Percentiles rank a stretch among this genome's conserved stretches.
These are phyloP conservation scores for Pterois miles DNA, from an alignment of 2,797 vertebrate genomes.

Conservation along the genomic window DNA sequence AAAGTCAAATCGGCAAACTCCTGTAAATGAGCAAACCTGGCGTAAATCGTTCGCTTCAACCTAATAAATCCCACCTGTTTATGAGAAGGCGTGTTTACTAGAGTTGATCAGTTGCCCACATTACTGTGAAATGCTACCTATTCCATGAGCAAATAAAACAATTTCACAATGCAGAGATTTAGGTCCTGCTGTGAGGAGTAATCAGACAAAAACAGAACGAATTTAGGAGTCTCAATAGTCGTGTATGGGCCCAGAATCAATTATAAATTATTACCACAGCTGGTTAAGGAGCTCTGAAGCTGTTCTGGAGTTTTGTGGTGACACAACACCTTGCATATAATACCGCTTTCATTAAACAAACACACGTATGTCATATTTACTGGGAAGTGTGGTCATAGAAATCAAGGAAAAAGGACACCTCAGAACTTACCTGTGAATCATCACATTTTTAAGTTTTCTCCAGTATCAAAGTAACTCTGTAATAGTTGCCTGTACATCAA, in stretches of 20 bases:
- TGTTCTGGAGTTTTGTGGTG: too few species aligned
- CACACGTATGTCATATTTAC: not conserved
- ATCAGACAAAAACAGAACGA: not conserved
- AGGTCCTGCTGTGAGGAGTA: too few species aligned
- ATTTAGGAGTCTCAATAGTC: not conserved
- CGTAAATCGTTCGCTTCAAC: not conserved
- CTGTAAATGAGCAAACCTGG: not conserved
- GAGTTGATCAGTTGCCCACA: too few species aligned
- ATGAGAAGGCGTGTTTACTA: not conserved
- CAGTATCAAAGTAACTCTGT: not conserved
- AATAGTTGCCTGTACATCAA: not conserved
- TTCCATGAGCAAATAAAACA: too few species aligned
- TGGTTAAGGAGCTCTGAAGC: not conserved
- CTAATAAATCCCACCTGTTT: not conserved
- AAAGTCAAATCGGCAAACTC: not conserved
- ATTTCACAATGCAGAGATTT: too few species aligned
- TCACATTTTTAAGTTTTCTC: not conserved
- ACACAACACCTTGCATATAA: not conserved
- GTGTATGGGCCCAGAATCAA: not conserved
- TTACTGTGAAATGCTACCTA: too few species aligned
- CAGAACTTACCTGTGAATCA: not conserved
- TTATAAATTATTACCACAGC: not conserved
- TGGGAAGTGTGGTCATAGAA: fast-evolving
- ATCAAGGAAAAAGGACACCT: not conserved
- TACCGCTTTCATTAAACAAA: not conserved